Evolutionary conservation across 2,797 vertebrate species (phyloP).

Genomic region (Liparis tanakae): DNA sequence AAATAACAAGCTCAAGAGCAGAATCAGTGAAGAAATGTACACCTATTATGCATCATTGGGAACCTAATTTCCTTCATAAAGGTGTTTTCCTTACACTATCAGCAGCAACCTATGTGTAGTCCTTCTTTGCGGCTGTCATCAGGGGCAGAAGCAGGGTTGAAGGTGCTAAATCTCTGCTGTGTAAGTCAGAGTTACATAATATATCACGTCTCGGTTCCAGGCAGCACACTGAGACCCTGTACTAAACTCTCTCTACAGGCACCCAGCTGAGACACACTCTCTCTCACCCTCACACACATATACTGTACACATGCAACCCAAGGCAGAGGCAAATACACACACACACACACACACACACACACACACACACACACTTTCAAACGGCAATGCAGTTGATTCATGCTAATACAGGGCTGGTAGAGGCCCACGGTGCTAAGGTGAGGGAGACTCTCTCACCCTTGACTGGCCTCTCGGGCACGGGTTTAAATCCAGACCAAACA

Average conservation of each 20-base stretch:
- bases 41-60: constrained; percentile 64
- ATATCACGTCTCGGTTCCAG: constrained; percentile 29
- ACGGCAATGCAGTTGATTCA: constrained; percentile 64
- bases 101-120: constrained; percentile 16
- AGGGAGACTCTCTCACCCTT: constrained; percentile 69
- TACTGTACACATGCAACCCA: constrained; percentile 44
- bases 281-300: constrained; percentile 10
- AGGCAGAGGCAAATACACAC: constrained; percentile 56
- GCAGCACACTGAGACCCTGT: constrained; percentile 56
- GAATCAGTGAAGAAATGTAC: constrained; percentile 52
- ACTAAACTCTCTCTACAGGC: constrained; percentile 29
- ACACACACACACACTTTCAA: constrained; percentile 22
- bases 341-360: constrained; percentile 54
- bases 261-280: constrained; percentile 34
- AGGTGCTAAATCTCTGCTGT: constrained; percentile 39
- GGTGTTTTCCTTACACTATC: constrained; percentile 51
- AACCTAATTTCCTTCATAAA: constrained; percentile 55
- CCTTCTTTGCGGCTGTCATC: constrained; percentile 47
- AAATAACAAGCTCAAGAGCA: constrained; percentile 57
- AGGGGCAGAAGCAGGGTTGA: constrained; percentile 14
- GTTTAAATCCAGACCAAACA: constrained; percentile 51
- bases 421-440: constrained; percentile 46
- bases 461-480: constrained; percentile 56
- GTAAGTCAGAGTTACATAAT: constrained; percentile 21
- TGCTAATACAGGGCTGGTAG: constrained; percentile 37